phyloP scores from a whole-genome alignment of 2,888 invertebrate species.

The Gymnocheta viridis region DNA sequence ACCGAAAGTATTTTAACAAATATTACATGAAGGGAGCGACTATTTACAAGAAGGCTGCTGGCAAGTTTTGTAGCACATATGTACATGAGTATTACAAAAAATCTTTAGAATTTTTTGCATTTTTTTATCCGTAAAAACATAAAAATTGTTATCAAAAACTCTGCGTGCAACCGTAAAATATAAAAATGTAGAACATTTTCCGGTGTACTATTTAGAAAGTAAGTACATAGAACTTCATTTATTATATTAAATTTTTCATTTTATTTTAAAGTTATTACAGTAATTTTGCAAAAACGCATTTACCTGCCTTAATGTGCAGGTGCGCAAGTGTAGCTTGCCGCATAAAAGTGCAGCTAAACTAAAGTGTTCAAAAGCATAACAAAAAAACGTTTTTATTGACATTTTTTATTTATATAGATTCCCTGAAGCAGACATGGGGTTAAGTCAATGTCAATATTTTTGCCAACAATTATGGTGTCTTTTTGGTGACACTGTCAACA shows the following conservation, averaged over 20 bases:
- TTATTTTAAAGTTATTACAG: background rate
- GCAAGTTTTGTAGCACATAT: conserved; percentile 3
- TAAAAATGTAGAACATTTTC: background rate
- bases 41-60: background rate
- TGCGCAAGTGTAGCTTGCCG: too few relatives aligned
- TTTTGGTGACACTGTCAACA: too few relatives aligned
- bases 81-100: background rate
- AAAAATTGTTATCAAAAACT: conserved; percentile 69
- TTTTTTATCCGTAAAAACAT: conserved; percentile 35
- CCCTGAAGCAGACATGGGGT: too few relatives aligned
- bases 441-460: too few relatives aligned
- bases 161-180: conserved; percentile 75
- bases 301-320: too few relatives aligned
- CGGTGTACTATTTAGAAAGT: background rate
- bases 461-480: too few relatives aligned
- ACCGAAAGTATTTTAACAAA: background rate
- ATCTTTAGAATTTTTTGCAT: conserved; percentile 31
- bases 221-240: background rate
- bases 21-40: background rate
- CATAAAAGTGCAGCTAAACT: too few relatives aligned
- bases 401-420: too few relatives aligned
- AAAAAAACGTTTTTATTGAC: too few relatives aligned
- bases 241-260: background rate
- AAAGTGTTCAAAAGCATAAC: too few relatives aligned
- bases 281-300: too few relatives aligned